Conservation (phyloP, 1,140 invertebrate species). For the Scylla paramamosain region DNA sequence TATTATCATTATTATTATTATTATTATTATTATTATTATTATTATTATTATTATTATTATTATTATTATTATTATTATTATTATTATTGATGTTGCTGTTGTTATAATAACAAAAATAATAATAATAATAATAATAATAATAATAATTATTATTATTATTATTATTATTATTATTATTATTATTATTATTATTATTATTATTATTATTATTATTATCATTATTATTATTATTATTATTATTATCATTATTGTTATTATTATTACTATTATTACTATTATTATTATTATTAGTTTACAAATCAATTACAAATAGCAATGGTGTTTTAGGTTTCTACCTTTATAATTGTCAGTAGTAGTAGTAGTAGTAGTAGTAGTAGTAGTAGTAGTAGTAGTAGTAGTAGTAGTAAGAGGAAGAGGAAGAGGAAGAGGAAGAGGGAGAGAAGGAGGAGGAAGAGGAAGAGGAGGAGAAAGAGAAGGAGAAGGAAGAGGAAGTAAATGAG, state of each 20-base stretch:
- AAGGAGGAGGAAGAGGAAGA: not conserved
- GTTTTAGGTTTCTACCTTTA: no score
- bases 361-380: no score
- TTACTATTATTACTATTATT: no score
- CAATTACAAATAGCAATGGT: no score
- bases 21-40: not conserved
- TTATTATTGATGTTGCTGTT: not conserved
- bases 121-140: no score
- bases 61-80: conserved; percentile 47
- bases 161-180: conserved; percentile 39
- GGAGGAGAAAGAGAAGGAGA: not conserved
- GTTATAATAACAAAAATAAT: no score
- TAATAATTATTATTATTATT: conserved; percentile 30
- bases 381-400: no score
- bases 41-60: conserved; percentile 49
- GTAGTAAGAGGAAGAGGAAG: not conserved
- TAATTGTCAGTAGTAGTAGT: no score
- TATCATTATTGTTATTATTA: not conserved
- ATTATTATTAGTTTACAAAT: no score
- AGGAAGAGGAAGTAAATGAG: not conserved
- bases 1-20: not conserved
- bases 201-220: not conserved
- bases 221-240: no score
- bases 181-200: not conserved
- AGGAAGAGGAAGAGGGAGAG: not conserved